Conservation (phyloP, 2,888 invertebrate species). For the Uloborus plumipes region DNA sequence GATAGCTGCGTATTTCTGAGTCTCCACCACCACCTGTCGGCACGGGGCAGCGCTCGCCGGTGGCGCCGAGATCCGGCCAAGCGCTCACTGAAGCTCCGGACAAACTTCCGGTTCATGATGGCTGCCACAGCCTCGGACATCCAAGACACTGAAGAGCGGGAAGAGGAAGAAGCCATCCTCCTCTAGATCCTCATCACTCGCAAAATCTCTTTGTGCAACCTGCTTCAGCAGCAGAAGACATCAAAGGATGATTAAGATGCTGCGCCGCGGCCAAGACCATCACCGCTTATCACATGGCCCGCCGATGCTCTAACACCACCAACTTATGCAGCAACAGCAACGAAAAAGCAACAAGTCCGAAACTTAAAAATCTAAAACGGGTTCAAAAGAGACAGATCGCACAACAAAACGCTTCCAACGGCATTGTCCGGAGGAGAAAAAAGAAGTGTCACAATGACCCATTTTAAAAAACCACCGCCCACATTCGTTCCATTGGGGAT, state of each 20-base stretch:
- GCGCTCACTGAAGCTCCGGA: conserved; percentile 67
- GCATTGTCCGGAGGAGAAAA: neutral
- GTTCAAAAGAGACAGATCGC: too few relatives aligned
- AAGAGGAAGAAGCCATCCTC: conserved; percentile 38
- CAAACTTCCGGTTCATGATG: conserved; percentile 66
- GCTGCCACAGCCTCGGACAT: conserved; percentile 66
- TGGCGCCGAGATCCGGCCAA: conserved; percentile 63
- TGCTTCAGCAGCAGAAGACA: neutral
- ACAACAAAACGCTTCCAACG: too few relatives aligned
- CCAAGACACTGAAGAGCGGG: conserved; percentile 40
- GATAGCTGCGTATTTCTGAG: conserved; percentile 64
- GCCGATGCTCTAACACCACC: too few relatives aligned
- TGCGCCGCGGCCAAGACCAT: too few relatives aligned
- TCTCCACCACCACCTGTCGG: conserved; percentile 67
- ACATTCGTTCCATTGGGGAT: conserved; percentile 16
- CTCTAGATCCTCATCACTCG: neutral
- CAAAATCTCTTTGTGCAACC: neutral
- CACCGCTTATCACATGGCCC: too few relatives aligned
- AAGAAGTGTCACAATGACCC: conserved; percentile 21
- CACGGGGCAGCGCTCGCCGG: conserved; percentile 60
- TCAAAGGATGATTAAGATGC: neutral
- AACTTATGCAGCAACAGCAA: too few relatives aligned
- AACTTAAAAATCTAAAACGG: too few relatives aligned
- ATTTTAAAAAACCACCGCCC: conserved; percentile 25
- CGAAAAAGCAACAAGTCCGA: too few relatives aligned